Conservation (phyloP, 2,888 invertebrate genomes). For the Agrypnus murinus region DNA sequence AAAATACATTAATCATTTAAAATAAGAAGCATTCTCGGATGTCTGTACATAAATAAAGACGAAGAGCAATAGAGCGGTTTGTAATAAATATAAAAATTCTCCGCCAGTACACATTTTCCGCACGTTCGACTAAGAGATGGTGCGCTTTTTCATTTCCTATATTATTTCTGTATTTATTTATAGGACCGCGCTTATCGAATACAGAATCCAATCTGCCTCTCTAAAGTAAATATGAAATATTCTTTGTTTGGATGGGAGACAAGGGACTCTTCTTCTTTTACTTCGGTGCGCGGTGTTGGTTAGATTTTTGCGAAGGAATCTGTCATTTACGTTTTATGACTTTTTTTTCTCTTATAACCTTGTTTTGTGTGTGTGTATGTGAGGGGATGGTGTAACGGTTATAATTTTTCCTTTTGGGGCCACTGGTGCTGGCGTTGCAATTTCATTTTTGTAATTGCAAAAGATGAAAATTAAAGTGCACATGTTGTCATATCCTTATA, state of each 20-base stretch:
- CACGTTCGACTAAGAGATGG: conserved; percentile 60
- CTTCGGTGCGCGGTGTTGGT: no score
- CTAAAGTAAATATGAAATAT: conserved; percentile 58
- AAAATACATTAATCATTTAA: conserved; percentile 54
- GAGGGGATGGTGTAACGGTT: no score
- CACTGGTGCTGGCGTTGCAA: no score
- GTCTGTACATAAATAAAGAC: conserved; percentile 22
- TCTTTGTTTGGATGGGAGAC: conserved; percentile 55
- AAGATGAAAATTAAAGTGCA: background rate
- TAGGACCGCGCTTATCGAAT: conserved; percentile 63
- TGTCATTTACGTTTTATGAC: conserved; percentile 13
- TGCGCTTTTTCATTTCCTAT: conserved; percentile 64
- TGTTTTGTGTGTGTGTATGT: no score
- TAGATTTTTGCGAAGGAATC: background rate
- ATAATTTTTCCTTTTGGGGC: no score
- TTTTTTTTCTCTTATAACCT: background rate
- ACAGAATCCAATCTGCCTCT: conserved; percentile 56
- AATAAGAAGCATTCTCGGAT: conserved; percentile 26
- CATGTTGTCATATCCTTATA: background rate
- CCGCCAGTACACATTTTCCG: conserved; percentile 53
- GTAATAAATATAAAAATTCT: conserved; percentile 47
- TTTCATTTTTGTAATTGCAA: conserved; percentile 1
- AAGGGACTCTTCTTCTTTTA: conserved; percentile 1
- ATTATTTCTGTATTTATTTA: conserved; percentile 66
- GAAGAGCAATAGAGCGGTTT: conserved; percentile 37